Evolutionary conservation across 2,888 invertebrate genomes (phyloP).

Genomic region (Bellardia bayeri): DNA sequence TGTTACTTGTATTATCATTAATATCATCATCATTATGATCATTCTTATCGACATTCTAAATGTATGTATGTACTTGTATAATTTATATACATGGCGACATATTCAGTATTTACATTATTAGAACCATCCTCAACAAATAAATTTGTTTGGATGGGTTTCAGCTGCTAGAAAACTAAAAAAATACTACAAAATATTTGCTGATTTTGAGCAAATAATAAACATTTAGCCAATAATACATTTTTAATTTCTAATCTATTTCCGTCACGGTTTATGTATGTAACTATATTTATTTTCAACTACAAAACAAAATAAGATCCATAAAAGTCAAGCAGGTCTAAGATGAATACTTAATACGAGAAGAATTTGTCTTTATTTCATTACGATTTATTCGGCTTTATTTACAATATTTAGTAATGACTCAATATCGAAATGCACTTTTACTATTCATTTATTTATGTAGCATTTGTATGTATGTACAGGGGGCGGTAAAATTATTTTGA

Average conservation of each 20-base stretch:
- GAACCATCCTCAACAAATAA: too few species aligned
- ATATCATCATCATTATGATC: constrained; percentile 31
- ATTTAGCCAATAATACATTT: too few species aligned
- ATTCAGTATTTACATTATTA: too few species aligned
- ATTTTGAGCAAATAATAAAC: too few species aligned
- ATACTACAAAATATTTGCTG: too few species aligned
- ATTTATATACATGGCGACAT: background rate
- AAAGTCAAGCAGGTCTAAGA: background rate
- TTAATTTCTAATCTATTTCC: too few species aligned
- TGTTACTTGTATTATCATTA: constrained; percentile 30
- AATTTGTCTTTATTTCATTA: background rate
- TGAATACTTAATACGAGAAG: background rate
- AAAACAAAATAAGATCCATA: too few species aligned
- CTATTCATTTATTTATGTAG: background rate
- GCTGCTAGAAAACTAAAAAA: too few species aligned
- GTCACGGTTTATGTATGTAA: too few species aligned
- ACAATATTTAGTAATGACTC: constrained; percentile 3
- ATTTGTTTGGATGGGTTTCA: too few species aligned
- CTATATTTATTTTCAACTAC: too few species aligned
- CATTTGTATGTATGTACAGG: background rate
- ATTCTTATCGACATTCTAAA: constrained; percentile 1
- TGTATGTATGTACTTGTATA: background rate
- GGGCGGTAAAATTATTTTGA: too few species aligned
- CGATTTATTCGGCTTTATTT: background rate
- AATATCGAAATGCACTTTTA: constrained; percentile 30